phyloP scores from a whole-genome alignment of 1,140 invertebrate genomes.

The Drosophila pachea region DNA sequence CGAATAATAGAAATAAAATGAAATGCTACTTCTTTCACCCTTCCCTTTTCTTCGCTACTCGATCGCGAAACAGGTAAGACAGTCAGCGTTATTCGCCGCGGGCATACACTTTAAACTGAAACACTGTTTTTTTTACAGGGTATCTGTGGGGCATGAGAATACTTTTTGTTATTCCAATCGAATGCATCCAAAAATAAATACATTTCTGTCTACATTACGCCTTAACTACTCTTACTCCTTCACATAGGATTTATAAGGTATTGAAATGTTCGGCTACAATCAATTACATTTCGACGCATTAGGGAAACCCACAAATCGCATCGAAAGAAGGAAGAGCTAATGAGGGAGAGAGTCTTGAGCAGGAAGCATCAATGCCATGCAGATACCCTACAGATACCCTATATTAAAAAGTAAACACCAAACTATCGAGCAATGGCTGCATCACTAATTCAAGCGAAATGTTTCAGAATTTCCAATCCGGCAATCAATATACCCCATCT shows the following conservation, averaged over 20 bases:
- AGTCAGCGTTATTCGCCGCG: neutral
- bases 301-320: no score
- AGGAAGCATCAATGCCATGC: no score
- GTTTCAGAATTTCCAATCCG: neutral
- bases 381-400: neutral
- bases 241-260: no score
- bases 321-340: no score
- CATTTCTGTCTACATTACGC: neutral
- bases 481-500: neutral
- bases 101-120: neutral
- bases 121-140: neutral
- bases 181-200: neutral
- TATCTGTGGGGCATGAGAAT: neutral
- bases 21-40: slow-evolving; percentile 31
- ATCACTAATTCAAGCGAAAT: no score
- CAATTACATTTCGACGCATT: no score
- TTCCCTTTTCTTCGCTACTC: neutral
- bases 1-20: slow-evolving; percentile 24
- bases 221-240: neutral
- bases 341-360: no score
- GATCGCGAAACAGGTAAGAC: neutral
- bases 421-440: no score
- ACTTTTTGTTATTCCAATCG: no score
- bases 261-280: no score
- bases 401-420: neutral